Conservation (phyloP, 2,113 vertebrate species). For the Psephotus haematonotus region DNA sequence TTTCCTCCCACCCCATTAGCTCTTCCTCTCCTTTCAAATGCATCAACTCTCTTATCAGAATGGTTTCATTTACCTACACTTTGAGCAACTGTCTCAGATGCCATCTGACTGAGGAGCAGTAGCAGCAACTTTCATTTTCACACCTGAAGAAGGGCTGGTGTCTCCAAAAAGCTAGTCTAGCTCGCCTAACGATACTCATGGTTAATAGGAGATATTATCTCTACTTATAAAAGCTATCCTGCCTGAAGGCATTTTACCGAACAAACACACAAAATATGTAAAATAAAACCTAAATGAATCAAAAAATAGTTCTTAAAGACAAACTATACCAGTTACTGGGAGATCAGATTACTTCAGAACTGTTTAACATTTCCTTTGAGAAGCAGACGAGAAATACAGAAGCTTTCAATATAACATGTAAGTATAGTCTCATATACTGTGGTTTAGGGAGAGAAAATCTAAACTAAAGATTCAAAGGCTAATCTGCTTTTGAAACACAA, state of each 20-base stretch:
- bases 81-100: not conserved
- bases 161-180: not conserved
- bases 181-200: not conserved
- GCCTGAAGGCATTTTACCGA: not conserved
- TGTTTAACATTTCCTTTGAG: not conserved
- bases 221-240: not conserved
- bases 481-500: not conserved
- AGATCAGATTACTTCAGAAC: not conserved
- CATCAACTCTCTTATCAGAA: not conserved
- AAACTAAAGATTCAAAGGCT: slow-evolving; percentile 32
- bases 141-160: not conserved
- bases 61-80: not conserved
- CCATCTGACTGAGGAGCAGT: not conserved
- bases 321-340: not conserved
- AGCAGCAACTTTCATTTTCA: not conserved
- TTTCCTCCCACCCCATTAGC: not conserved
- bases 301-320: not conserved
- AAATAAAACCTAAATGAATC: not conserved
- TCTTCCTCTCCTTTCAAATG: not conserved
- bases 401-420: slow-evolving; percentile 7
- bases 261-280: not conserved
- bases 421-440: not conserved
- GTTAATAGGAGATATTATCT: not conserved
- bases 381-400: slow-evolving; percentile 16
- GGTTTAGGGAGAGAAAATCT: not conserved